Conservation (phyloP, 2,888 invertebrate species). For the Eumacrocentrus americanus region DNA sequence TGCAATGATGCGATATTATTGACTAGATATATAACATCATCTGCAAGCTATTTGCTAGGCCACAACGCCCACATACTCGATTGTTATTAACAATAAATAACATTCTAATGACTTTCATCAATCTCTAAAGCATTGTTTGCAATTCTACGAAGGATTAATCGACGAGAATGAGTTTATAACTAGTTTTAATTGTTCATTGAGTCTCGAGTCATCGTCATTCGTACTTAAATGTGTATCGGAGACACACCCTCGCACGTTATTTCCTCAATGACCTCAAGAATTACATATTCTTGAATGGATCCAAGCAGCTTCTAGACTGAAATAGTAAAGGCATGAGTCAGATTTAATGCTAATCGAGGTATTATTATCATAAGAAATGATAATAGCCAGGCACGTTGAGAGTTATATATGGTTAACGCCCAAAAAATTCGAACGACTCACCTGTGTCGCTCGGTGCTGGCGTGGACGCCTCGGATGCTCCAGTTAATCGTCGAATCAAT, state of each 20-base stretch:
- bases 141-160: no score
- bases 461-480: constrained; percentile 32
- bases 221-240: background rate
- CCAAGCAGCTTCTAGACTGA: no score
- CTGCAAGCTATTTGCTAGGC: no score
- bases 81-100: no score
- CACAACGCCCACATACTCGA: no score
- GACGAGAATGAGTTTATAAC: background rate
- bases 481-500: constrained; percentile 1
- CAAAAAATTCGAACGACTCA: constrained; percentile 33
- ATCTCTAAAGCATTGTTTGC: no score
- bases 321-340: background rate
- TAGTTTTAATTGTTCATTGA: background rate
- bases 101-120: no score
- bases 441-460: constrained; percentile 31
- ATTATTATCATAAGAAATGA: background rate
- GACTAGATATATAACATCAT: no score
- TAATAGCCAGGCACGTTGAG: no score
- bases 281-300: no score
- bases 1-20: no score
- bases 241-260: constrained; percentile 12
- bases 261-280: no score
- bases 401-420: constrained; percentile 50
- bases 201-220: background rate
- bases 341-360: background rate